Evolutionary conservation across 2,797 vertebrate genomes (phyloP).

Genomic region (Cephalopachus bancanus): DNA sequence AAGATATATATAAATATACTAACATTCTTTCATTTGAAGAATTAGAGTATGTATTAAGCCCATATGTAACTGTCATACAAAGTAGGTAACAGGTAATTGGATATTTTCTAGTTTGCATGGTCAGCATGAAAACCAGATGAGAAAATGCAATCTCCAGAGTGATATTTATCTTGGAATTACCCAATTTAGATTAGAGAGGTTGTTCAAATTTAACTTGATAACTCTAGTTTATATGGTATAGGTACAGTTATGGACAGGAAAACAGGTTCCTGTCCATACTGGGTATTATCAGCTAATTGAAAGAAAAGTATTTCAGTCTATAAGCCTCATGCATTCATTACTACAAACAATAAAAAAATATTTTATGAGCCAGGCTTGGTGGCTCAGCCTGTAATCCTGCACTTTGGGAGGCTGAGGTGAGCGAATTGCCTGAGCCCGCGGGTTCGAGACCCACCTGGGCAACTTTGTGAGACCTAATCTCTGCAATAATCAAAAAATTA

Average conservation of each 20-base stretch:
- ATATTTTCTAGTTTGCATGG: conserved; percentile 49
- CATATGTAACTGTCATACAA: neutral
- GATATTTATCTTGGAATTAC: conserved; percentile 31
- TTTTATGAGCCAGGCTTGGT: no score
- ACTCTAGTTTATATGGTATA: conserved; percentile 6
- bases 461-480: no score
- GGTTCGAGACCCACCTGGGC: no score
- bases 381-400: no score
- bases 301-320: neutral
- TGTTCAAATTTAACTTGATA: conserved; percentile 60
- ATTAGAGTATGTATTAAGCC: conserved; percentile 20
- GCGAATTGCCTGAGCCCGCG: no score
- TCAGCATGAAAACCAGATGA: conserved; percentile 19
- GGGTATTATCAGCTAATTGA: neutral
- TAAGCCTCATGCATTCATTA: conserved; percentile 22
- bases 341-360: neutral
- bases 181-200: conserved; percentile 11
- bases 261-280: conserved; percentile 37
- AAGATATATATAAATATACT: conserved; percentile 25
- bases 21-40: conserved; percentile 56
- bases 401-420: no score
- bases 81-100: neutral
- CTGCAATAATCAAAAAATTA: no score
- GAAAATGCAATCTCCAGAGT: conserved; percentile 53
- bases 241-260: neutral